Evolutionary conservation across 2,888 invertebrate species (phyloP).

Genomic region (Heliconius cydno): DNA sequence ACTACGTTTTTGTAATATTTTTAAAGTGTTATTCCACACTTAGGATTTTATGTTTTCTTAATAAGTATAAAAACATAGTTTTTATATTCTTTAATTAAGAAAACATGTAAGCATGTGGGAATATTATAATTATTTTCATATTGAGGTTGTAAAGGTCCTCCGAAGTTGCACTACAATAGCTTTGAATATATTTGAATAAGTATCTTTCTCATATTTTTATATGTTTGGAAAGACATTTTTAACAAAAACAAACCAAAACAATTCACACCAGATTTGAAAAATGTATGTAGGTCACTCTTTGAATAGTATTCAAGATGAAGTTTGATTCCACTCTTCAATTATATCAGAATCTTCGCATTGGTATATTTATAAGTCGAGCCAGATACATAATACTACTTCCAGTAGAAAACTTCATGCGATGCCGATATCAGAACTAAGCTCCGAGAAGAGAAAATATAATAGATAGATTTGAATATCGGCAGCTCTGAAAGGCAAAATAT

Average conservation of each 20-base stretch:
- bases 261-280: background rate
- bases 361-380: conserved; percentile 22
- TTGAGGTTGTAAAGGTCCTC: too few species aligned
- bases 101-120: too few species aligned
- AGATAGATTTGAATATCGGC: conserved; percentile 10
- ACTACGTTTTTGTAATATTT: too few species aligned
- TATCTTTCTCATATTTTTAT: background rate
- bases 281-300: conserved; percentile 14
- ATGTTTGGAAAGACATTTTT: background rate
- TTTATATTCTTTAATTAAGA: too few species aligned
- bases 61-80: too few species aligned
- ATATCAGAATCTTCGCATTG: background rate
- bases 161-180: background rate
- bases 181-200: background rate
- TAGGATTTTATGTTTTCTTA: too few species aligned
- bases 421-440: conserved; percentile 14
- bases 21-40: too few species aligned
- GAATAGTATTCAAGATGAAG: conserved; percentile 7
- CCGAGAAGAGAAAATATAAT: conserved; percentile 17
- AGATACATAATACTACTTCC: conserved; percentile 19
- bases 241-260: background rate
- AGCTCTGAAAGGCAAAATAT: conserved; percentile 1
- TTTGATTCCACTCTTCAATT: conserved; percentile 17
- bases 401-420: conserved; percentile 20
- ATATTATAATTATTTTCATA: too few species aligned